Evolutionary conservation across 1,140 invertebrate species (phyloP).

Genomic region (Ips typographus): DNA sequence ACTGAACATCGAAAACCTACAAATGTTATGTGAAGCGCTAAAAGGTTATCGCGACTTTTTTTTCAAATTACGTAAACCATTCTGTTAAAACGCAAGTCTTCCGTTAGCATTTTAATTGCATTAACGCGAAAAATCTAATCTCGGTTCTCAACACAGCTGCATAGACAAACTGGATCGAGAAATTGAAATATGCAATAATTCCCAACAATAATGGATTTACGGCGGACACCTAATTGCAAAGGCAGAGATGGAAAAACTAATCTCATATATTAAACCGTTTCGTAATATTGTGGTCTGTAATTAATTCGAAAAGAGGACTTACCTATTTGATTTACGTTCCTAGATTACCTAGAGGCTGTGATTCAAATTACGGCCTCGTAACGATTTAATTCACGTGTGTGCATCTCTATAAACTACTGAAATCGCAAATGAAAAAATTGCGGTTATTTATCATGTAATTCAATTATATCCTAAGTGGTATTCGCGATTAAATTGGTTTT

Average conservation of each 20-base stretch:
- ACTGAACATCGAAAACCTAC: conserved; percentile 5
- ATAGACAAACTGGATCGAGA: neutral
- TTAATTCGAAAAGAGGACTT: conserved; percentile 10
- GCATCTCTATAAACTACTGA: conserved; percentile 6
- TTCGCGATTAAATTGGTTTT: no score
- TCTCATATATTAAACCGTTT: conserved; percentile 10
- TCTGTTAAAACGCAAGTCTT: no score
- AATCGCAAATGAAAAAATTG: neutral
- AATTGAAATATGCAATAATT: neutral
- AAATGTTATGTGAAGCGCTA: neutral
- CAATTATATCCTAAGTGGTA: no score
- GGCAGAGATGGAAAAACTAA: conserved; percentile 6
- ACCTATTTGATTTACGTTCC: conserved; percentile 14
- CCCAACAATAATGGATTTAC: conserved; percentile 2
- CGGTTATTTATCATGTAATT: no score
- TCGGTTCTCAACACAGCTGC: no score
- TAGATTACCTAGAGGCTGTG: conserved; percentile 3
- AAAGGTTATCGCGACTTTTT: conserved; percentile 4
- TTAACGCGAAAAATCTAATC: no score
- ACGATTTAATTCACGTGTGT: conserved; percentile 10
- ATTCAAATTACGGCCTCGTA: conserved; percentile 11
- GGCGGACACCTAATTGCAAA: conserved; percentile 1
- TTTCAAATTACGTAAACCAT: conserved; percentile 5
- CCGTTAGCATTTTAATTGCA: no score
- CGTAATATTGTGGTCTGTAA: conserved; percentile 8